Evolutionary conservation across 30 jellyfish, hydroid and myxozoan species (phyloP).

Genomic region (Clytia hemisphaerica): DNA sequence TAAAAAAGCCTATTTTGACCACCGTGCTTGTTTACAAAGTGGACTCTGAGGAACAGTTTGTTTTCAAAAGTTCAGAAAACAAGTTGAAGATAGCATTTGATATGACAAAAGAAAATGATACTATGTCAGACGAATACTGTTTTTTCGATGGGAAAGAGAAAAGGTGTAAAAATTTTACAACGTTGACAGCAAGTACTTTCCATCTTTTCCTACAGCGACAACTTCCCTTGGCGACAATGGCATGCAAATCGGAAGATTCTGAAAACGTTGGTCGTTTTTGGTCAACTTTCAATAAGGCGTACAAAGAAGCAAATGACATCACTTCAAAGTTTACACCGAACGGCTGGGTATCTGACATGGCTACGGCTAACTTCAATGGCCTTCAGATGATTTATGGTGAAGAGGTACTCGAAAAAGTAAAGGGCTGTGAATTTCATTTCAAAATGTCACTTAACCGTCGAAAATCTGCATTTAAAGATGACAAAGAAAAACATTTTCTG

Average conservation of each 20-base stretch:
- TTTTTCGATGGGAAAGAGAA: too few relatives aligned
- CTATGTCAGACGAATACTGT: background rate
- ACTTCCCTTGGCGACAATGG: background rate
- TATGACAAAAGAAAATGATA: background rate
- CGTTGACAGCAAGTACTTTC: background rate
- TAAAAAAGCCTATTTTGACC: too few relatives aligned
- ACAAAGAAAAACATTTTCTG: too few relatives aligned
- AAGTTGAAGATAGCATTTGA: background rate
- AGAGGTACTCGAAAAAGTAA: too few relatives aligned
- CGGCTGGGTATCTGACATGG: background rate
- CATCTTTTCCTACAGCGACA: background rate
- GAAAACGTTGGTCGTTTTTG: too few relatives aligned
- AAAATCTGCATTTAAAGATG: background rate
- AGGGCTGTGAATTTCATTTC: too few relatives aligned
- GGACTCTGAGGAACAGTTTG: background rate
- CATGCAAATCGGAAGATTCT: background rate
- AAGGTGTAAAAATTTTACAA: background rate
- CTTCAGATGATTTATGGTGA: background rate
- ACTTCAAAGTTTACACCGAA: background rate
- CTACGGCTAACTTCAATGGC: slow-evolving; percentile 8
- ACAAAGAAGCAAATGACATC: background rate
- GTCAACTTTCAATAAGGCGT: too few relatives aligned
- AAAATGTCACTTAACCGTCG: background rate
- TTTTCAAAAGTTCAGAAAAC: background rate
- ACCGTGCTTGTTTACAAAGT: background rate